Evolutionary conservation across 2,888 invertebrate species (phyloP).

Genomic region (Phyllotreta cruciferae): DNA sequence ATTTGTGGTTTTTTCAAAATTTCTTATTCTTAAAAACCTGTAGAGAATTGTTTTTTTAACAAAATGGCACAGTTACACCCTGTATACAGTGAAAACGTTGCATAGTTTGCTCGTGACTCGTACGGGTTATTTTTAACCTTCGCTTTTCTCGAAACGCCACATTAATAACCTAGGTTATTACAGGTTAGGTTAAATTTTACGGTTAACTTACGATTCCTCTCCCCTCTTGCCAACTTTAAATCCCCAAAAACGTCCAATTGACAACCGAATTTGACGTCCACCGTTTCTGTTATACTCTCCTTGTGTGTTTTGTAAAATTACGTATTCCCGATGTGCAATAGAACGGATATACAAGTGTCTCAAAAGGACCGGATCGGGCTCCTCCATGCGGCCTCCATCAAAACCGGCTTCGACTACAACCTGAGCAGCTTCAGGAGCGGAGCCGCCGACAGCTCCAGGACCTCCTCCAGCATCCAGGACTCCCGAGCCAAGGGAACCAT

Average conservation of each 20-base stretch:
- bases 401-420: conserved; percentile 29
- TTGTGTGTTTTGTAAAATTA: conserved; percentile 2
- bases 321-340: conserved; percentile 9
- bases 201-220: conserved; percentile 5
- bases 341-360: conserved; percentile 28
- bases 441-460: conserved; percentile 1
- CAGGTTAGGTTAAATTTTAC: conserved; percentile 26
- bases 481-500: conserved; percentile 45
- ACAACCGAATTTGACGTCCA: no score
- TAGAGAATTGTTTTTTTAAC: no score
- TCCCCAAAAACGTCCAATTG: no score
- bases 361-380: conserved; percentile 38
- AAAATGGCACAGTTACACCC: no score
- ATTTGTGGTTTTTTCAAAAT: no score
- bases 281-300: no score
- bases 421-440: conserved; percentile 33
- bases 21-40: no score
- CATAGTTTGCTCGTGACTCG: conserved; percentile 37
- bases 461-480: conserved; percentile 15
- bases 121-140: conserved; percentile 35
- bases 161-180: conserved; percentile 31
- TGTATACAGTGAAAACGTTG: no score
- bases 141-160: conserved; percentile 31
- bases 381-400: conserved; percentile 33
- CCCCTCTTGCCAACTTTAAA: no score